Evolutionary conservation across 2,113 vertebrate genomes (phyloP).

Genomic region (Brevimyrus niger): DNA sequence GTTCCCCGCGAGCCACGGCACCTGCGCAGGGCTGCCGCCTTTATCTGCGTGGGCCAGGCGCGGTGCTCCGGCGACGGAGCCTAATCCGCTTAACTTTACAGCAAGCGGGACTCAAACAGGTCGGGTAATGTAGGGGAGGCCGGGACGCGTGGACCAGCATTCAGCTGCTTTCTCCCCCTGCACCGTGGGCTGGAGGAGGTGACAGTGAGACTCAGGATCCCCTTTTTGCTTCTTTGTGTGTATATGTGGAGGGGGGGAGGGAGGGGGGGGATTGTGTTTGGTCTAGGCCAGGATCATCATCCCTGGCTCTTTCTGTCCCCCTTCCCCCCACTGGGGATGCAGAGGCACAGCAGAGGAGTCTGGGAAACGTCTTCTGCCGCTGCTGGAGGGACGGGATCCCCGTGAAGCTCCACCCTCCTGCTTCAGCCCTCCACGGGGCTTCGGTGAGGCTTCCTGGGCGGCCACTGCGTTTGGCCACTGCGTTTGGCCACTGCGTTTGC

Average conservation of each 20-base stretch:
- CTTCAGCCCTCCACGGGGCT: constrained; percentile 26
- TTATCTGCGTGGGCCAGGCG: constrained; percentile 57
- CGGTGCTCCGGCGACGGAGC: constrained; percentile 43
- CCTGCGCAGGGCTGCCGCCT: constrained; percentile 33
- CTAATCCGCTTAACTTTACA: constrained; percentile 57
- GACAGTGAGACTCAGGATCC: not conserved
- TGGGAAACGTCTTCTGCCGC: constrained; percentile 38
- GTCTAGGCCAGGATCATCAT: not conserved
- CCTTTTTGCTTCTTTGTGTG: not conserved
- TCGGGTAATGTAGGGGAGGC: not conserved
- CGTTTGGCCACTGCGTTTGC: constrained; percentile 20
- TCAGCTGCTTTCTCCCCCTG: not conserved
- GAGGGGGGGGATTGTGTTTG: not conserved
- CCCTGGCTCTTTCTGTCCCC: not conserved
- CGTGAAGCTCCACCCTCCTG: constrained; percentile 44
- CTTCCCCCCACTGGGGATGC: not conserved
- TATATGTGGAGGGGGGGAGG: not conserved
- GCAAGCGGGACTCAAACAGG: constrained; percentile 38
- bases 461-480: constrained; percentile 21
- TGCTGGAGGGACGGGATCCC: constrained; percentile 38
- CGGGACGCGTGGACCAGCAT: not conserved
- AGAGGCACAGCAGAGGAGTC: constrained; percentile 1
- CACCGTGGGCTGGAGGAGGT: not conserved
- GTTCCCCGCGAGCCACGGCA: constrained; percentile 27
- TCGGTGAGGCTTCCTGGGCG: constrained; percentile 23